Evolutionary conservation across 2,797 vertebrate genomes (phyloP), one percentile per base, ranked within the genome.

Genomic region (Sphenopsis melanotis): DNA sequence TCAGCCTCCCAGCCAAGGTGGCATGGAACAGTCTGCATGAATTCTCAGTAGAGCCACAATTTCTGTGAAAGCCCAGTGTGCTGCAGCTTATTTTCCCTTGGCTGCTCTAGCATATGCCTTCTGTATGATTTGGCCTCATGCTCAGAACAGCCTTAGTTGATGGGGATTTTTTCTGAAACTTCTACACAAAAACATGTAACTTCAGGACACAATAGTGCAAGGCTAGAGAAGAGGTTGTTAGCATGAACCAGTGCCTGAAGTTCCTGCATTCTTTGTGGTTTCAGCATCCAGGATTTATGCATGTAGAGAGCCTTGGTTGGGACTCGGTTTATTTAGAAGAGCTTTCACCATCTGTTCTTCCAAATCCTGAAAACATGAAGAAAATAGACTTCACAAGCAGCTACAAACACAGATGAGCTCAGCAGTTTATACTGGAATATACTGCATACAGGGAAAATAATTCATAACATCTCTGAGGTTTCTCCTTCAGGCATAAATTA

Each of bases 281-380:
- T 92, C 34, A 81, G 61, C 15, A 78, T 12, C 36, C 63, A 89
- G 49, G n/a, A 79, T 89, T 84, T 84, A 63, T 4, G 15, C 32
- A 30, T 9, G 5, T 47, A 87, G n/a, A 83, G 42, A 82, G 24
- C 23, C 24, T 34, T 87, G 20, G 23, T 37, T 86, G 36, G 27
- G 29, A 76, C n/a, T 30, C 18, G 12, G 59, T 79, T 80, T 88
- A 63, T 90, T 95, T 88, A 76, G 69, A 91, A 74, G 42, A 82
- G 12, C 9, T 68, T 92, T 74, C n/a, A 46, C 88, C 82, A 96
- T 91, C 79, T 93, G 53, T 89, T 92, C 74, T 84, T 88, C 37
- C 36, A 84, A n/a, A 78, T 75, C 72, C 83, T 83, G 44, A 94
- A 94, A 93, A 90, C 70, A 91, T 8, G 15, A 79, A 74, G 41